These are phyloP conservation scores for Candoia aspera DNA, from an alignment of 2,113 vertebrate species.

Conservation along the genomic window DNA sequence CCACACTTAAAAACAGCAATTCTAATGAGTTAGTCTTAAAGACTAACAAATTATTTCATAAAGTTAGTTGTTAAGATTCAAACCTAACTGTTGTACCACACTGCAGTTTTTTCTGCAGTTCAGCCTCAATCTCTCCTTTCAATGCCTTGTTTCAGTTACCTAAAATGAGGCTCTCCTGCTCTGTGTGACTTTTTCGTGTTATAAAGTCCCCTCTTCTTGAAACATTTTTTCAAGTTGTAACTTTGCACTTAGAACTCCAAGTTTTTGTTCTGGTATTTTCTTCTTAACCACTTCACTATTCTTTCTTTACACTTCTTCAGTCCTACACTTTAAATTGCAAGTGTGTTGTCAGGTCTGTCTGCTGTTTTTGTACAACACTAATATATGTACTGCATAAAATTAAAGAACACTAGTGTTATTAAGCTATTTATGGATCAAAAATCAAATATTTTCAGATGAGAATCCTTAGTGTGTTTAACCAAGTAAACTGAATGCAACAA, in stretches of 20 bases:
- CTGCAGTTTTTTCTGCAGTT: not conserved
- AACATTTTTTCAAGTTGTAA: not conserved
- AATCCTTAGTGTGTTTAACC: constrained; percentile 22
- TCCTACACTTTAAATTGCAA: not conserved
- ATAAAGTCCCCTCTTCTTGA: not conserved
- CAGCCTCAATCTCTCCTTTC: not conserved
- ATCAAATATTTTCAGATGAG: not conserved
- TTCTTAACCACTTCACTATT: not conserved
- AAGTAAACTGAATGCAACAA: not conserved
- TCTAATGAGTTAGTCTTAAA: not conserved
- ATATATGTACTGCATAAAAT: constrained; percentile 13
- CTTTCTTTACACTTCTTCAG: constrained; percentile 52
- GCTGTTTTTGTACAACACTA: not conserved
- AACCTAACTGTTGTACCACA: not conserved
- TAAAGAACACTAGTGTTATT: not conserved
- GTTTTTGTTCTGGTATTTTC: not conserved
- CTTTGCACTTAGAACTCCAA: not conserved
- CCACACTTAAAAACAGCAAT: not conserved
- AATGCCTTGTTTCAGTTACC: not conserved
- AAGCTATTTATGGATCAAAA: constrained; percentile 47
- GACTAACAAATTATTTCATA: not conserved
- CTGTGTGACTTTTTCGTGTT: not conserved
- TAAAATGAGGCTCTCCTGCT: not conserved
- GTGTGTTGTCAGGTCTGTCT: not conserved
- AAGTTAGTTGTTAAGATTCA: not conserved